These are phyloP conservation scores for Otis tarda DNA, from an alignment of 2,113 vertebrate genomes.

Conservation along the genomic window DNA sequence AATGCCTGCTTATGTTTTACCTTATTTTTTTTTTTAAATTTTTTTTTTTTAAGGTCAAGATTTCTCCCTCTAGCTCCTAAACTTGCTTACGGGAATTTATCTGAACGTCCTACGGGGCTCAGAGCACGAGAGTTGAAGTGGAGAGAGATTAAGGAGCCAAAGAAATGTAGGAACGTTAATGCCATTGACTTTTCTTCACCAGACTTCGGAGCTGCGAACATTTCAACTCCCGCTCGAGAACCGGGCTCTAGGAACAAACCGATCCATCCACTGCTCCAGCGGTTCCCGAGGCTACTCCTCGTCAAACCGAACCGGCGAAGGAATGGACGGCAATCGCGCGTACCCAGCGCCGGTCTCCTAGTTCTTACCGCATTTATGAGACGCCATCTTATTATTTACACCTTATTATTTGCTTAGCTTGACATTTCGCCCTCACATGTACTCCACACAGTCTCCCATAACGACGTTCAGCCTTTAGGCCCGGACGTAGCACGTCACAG, in stretches of 20 bases:
- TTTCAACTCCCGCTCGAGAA: background rate
- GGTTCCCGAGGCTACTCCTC: background rate
- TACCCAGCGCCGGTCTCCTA: too few relatives aligned
- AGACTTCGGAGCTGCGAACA: background rate
- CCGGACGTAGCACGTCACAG: too few relatives aligned
- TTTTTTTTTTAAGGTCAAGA: background rate
- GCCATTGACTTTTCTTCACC: background rate
- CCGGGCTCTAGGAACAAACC: background rate
- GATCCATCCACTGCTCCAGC: background rate
- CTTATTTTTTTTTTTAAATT: too few relatives aligned
- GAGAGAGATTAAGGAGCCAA: background rate
- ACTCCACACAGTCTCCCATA: background rate
- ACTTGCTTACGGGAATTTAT: background rate
- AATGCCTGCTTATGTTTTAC: background rate
- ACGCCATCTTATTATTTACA: background rate
- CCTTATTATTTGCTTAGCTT: background rate
- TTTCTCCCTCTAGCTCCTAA: background rate
- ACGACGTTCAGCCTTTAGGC: too few relatives aligned
- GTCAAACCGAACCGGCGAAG: background rate
- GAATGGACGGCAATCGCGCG: background rate
- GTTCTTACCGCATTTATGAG: background rate
- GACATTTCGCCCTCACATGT: background rate
- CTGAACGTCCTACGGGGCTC: background rate
- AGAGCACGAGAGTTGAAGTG: background rate
- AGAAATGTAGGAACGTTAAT: background rate